A percentile compares a stretch with the other conserved stretches of the same genome.
Conservation (phyloP, 2,797 vertebrate genomes). For the Hemitrygon akajei region DNA sequence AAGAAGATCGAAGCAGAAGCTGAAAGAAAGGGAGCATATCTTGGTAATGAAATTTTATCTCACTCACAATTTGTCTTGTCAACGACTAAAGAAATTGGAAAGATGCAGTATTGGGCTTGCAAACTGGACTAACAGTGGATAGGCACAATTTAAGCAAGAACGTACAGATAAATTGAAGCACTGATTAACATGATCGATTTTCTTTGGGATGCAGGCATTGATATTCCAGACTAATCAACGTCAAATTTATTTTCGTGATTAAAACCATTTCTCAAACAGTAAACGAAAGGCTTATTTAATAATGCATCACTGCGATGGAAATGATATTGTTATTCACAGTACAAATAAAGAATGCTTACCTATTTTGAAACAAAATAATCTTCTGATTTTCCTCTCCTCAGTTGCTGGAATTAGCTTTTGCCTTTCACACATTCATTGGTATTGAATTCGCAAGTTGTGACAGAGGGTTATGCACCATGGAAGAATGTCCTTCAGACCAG, state of each 20-base stretch:
- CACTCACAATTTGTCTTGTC: background rate
- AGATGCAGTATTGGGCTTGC: background rate
- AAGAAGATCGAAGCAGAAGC: background rate
- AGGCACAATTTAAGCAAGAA: background rate
- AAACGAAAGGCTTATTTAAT: background rate
- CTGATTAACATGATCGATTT: constrained; percentile 8
- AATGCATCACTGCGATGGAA: background rate
- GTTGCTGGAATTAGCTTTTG: background rate
- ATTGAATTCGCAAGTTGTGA: background rate
- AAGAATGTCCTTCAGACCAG: background rate
- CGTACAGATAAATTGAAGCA: constrained; percentile 13
- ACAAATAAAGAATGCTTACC: background rate
- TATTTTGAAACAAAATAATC: background rate
- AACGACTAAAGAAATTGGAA: background rate
- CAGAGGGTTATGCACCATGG: background rate
- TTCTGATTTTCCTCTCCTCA: background rate
- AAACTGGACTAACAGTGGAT: background rate
- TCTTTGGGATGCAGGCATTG: background rate
- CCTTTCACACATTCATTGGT: background rate
- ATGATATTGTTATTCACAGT: background rate
- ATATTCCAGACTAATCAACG: background rate
- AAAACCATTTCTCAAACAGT: background rate
- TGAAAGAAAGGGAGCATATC: background rate
- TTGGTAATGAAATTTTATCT: background rate
- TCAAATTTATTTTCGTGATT: constrained; percentile 19